Conservation (phyloP, 1,140 invertebrate species). For the Drosophila lacteicornis region DNA sequence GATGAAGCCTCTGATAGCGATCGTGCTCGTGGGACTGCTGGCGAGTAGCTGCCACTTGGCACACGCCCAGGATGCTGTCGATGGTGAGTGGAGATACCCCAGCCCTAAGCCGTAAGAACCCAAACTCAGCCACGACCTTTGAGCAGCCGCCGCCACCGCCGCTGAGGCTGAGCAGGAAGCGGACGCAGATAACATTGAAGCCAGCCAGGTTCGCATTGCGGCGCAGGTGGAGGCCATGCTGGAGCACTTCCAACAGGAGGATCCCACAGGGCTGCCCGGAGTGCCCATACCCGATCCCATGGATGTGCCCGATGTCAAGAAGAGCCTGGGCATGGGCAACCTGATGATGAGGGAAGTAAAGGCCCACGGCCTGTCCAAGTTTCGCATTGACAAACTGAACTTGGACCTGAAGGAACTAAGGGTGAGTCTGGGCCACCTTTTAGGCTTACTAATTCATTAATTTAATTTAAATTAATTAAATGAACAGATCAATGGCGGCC, state of each 20-base stretch:
- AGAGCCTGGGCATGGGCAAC: slow-evolving; percentile 89
- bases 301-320: slow-evolving; percentile 91
- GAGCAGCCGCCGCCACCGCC: slow-evolving; percentile 20
- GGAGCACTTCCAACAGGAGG: slow-evolving; percentile 93
- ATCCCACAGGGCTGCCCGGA: slow-evolving; percentile 91
- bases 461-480: background rate
- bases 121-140: slow-evolving; percentile 45
- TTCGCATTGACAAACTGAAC: slow-evolving; percentile 89
- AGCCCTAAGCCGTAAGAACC: background rate
- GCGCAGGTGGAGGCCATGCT: slow-evolving; percentile 90
- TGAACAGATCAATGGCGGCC: slow-evolving; percentile 87
- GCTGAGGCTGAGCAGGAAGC: slow-evolving; percentile 39
- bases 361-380: slow-evolving; percentile 91
- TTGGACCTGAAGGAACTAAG: slow-evolving; percentile 89
- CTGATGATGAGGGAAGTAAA: slow-evolving; percentile 90
- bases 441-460: background rate
- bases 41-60: slow-evolving; percentile 21
- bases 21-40: slow-evolving; percentile 34
- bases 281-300: slow-evolving; percentile 92
- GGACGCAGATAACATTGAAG: slow-evolving; percentile 64
- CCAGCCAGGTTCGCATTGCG: slow-evolving; percentile 88
- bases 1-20: slow-evolving; percentile 61
- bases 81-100: slow-evolving; percentile 42
- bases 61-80: slow-evolving; percentile 40
- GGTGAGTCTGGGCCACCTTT: slow-evolving; percentile 78